phyloP scores from a whole-genome alignment of 2,888 invertebrate genomes.

The Stictocephala bisonia region DNA sequence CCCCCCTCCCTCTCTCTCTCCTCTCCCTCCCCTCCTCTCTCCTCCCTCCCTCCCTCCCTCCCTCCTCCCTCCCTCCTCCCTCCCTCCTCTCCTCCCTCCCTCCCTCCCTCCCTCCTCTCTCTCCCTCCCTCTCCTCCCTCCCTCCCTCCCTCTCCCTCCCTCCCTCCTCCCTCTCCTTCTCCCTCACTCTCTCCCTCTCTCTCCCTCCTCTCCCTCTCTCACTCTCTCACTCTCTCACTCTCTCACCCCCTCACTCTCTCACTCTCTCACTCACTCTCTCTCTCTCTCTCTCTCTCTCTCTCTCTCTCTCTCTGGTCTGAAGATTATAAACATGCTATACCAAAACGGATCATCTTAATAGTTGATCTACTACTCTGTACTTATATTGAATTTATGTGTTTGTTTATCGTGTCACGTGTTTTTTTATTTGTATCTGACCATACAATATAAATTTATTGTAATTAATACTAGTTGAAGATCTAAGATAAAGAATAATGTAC shows the following conservation, averaged over 20 bases:
- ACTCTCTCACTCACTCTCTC: background rate
- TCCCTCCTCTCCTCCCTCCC: conserved; percentile 1
- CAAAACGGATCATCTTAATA: background rate
- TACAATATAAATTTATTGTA: too few relatives aligned
- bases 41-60: background rate
- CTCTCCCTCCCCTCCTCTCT: background rate
- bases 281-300: background rate
- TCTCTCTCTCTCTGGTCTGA: background rate
- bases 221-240: background rate
- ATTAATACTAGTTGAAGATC: too few relatives aligned
- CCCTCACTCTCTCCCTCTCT: background rate
- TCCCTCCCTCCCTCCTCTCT: conserved; percentile 44
- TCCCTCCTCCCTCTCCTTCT: background rate
- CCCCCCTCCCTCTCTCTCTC: background rate
- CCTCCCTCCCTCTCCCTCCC: conserved; percentile 12
- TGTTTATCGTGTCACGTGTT: background rate
- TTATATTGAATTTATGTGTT: background rate
- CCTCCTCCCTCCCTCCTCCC: background rate
- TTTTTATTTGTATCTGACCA: too few relatives aligned
- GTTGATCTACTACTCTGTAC: background rate
- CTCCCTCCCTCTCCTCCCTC: conserved; percentile 8
- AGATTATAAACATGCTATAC: too few relatives aligned
- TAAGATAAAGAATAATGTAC: too few relatives aligned
- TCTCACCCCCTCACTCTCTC: background rate
- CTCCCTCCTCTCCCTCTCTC: background rate